These are phyloP conservation scores for Myopa tessellatipennis DNA, from an alignment of 2,888 invertebrate genomes.

Conservation along the genomic window DNA sequence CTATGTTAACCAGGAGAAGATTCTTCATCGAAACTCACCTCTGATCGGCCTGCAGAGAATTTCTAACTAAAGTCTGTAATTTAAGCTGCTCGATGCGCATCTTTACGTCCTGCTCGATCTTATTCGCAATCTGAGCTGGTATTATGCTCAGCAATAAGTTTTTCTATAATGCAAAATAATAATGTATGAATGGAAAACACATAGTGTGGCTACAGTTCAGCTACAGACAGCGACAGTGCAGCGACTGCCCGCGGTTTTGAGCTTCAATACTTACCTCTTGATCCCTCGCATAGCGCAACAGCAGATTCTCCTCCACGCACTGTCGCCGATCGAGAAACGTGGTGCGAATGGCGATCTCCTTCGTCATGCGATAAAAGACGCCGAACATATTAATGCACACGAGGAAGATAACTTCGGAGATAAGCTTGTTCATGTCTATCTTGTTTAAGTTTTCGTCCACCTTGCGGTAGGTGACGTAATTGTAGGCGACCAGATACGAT, in stretches of 20 bases:
- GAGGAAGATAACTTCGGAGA: conserved; percentile 72
- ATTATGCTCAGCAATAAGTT: conserved; percentile 86
- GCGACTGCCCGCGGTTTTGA: not conserved
- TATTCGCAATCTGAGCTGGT: conserved; percentile 83
- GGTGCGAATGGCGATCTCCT: conserved; percentile 86
- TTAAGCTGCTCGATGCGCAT: conserved; percentile 72
- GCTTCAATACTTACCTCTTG: conserved; percentile 75
- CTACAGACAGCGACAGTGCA: no score
- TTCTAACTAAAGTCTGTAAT: conserved; percentile 53
- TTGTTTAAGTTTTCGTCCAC: conserved; percentile 55
- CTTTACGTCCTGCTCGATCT: conserved; percentile 72
- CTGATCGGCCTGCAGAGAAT: conserved; percentile 1
- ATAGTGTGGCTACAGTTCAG: no score
- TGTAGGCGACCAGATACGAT: conserved; percentile 74
- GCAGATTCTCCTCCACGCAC: conserved; percentile 85
- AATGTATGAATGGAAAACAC: not conserved
- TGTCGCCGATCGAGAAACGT: conserved; percentile 89
- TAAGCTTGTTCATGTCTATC: conserved; percentile 66
- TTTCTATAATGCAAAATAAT: conserved; percentile 72
- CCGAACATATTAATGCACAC: conserved; percentile 84
- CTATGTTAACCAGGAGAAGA: not conserved
- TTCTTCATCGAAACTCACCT: conserved; percentile 38
- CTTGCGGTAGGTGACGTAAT: conserved; percentile 71
- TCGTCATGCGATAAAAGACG: conserved; percentile 88
- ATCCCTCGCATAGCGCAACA: conserved; percentile 84